phyloP scores from a whole-genome alignment of 2,113 vertebrate genomes.

The Dasyurus viverrinus region DNA sequence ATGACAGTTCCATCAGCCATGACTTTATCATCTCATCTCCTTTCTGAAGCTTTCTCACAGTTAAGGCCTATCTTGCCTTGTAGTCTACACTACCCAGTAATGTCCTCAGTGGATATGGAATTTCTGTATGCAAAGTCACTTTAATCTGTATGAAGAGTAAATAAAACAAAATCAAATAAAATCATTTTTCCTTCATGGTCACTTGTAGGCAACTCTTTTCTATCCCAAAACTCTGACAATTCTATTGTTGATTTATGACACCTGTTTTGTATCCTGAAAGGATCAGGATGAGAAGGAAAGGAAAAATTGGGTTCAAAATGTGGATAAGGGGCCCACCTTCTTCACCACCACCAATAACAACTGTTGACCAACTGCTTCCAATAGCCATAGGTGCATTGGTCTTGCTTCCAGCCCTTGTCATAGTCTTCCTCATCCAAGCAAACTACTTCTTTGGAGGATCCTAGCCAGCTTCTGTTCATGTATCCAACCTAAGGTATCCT shows the following conservation, averaged over 20 bases:
- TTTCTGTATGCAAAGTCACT: neutral
- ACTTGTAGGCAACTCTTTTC: neutral
- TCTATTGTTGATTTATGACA: neutral
- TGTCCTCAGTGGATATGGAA: neutral
- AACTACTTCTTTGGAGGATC: neutral
- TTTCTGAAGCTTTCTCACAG: neutral
- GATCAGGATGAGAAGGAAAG: neutral
- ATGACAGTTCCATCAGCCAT: neutral
- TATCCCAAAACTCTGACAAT: neutral
- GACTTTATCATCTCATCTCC: neutral
- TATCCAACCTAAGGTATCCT: neutral
- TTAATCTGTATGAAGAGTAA: neutral
- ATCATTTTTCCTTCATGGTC: neutral
- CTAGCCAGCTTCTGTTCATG: neutral
- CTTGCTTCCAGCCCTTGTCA: neutral
- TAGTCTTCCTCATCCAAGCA: neutral
- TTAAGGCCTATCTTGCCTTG: neutral
- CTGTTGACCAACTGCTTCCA: neutral
- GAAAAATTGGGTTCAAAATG: neutral
- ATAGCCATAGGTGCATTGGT: neutral
- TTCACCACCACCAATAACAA: neutral
- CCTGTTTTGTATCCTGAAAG: neutral
- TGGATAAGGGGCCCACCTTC: neutral
- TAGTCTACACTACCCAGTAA: neutral
- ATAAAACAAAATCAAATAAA: neutral